Evolutionary conservation across 2,797 vertebrate genomes (phyloP).

Genomic region (Morus bassanus): DNA sequence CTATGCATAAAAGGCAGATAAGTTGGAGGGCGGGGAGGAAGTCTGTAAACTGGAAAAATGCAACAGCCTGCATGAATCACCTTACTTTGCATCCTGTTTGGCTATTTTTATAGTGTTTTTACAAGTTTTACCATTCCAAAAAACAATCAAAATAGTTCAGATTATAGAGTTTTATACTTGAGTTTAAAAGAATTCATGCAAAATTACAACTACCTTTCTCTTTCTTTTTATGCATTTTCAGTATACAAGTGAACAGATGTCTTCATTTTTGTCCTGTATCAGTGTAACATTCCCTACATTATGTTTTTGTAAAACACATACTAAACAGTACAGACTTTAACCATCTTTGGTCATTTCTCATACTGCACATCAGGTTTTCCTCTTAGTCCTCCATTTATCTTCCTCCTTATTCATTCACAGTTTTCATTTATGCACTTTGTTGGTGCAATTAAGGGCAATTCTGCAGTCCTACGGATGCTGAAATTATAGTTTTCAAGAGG

Average conservation of each 20-base stretch:
- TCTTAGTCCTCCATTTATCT: not conserved
- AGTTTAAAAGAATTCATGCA: not conserved
- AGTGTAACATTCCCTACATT: not conserved
- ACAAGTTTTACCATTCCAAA: not conserved
- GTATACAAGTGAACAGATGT: not conserved
- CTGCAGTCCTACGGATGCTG: not conserved
- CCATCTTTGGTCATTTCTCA: not conserved
- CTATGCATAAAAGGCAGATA: not conserved
- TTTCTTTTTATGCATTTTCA: not conserved
- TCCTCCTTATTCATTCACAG: not conserved
- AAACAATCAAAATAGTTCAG: not conserved
- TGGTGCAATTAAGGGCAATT: not conserved
- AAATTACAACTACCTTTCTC: not conserved
- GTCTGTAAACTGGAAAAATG: not conserved
- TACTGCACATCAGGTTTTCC: not conserved
- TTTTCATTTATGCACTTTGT: not conserved
- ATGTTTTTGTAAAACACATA: not conserved
- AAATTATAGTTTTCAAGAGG: not conserved
- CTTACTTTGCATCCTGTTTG: not conserved
- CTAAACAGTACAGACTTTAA: not conserved
- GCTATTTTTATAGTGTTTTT: not conserved
- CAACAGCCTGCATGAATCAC: not conserved
- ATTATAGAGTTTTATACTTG: not conserved
- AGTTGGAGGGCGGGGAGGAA: not conserved
- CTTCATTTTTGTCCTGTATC: not conserved